A percentile compares a stretch with the other conserved stretches of the same genome.
Evolutionary conservation across 2,888 invertebrate species (phyloP).

Genomic region (Hipparchia semele): DNA sequence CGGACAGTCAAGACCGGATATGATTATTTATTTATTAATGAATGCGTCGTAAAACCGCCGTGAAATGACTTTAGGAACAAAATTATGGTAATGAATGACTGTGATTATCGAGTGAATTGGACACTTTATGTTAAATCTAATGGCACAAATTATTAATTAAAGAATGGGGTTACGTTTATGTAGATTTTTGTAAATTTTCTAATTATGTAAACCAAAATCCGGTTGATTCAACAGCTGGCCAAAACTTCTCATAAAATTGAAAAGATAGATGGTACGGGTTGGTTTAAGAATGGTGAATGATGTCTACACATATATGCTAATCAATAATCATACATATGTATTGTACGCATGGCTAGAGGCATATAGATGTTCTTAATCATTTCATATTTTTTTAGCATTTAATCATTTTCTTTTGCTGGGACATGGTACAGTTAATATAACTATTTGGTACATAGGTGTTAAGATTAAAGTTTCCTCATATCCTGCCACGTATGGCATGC

Average conservation of each 20-base stretch:
- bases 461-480: too few species aligned
- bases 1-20: slow-evolving; percentile 33
- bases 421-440: too few species aligned
- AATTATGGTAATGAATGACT: slow-evolving; percentile 31
- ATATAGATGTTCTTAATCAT: too few species aligned
- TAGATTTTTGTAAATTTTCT: slow-evolving; percentile 13
- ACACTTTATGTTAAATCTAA: slow-evolving; percentile 20
- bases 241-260: neutral
- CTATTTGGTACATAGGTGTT: too few species aligned
- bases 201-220: neutral
- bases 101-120: slow-evolving; percentile 19
- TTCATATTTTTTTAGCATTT: too few species aligned
- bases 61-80: slow-evolving; percentile 28
- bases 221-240: neutral
- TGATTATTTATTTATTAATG: slow-evolving; percentile 33
- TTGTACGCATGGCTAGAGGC: neutral
- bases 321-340: neutral
- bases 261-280: neutral
- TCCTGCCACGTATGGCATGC: too few species aligned
- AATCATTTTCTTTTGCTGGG: too few species aligned
- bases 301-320: neutral
- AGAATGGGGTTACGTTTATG: slow-evolving; percentile 2
- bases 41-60: slow-evolving; percentile 28
- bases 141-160: slow-evolving; percentile 3
- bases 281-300: neutral